A percentile compares a stretch with the other conserved stretches of the same genome.
Conservation (phyloP, 1,140 invertebrate genomes). For the Heliconius congener region DNA sequence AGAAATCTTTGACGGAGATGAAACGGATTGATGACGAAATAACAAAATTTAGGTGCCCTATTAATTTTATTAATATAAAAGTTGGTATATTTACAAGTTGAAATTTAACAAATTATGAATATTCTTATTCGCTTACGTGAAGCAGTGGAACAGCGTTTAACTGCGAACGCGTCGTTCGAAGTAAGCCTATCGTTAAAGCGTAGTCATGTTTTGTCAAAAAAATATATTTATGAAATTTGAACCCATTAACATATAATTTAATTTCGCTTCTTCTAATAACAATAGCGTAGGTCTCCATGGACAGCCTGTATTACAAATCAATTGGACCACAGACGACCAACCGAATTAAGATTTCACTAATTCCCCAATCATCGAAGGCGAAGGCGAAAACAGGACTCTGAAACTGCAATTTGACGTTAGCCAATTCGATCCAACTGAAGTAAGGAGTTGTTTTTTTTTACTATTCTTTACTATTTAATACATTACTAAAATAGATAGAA, state of each 20-base stretch:
- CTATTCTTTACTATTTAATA: too few relatives aligned
- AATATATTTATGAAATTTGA: too few relatives aligned
- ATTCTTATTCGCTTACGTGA: too few relatives aligned
- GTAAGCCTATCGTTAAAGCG: too few relatives aligned
- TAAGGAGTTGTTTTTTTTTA: constrained; percentile 18
- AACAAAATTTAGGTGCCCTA: constrained; percentile 49
- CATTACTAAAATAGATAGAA: too few relatives aligned
- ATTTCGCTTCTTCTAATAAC: not conserved
- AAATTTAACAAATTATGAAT: too few relatives aligned
- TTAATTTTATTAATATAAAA: not conserved
- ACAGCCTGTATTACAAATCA: not conserved
- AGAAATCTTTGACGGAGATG: constrained; percentile 51
- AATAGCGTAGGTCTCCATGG: not conserved
- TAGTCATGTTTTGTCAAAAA: too few relatives aligned
- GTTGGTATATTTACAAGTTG: not conserved
- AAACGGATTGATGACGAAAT: constrained; percentile 53
- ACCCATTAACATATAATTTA: too few relatives aligned
- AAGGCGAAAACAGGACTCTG: constrained; percentile 49
- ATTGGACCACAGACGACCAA: not conserved
- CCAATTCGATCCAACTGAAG: constrained; percentile 56
- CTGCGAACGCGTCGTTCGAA: too few relatives aligned
- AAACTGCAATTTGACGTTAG: constrained; percentile 62
- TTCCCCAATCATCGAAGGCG: constrained; percentile 52
- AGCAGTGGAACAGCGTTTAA: too few relatives aligned
- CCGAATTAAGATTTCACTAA: constrained; percentile 32